Percentiles rank a stretch among this genome's conserved stretches.
These are phyloP conservation scores for Capromys pilorides DNA, from an alignment of 2,797 vertebrate genomes.

Conservation along the genomic window DNA sequence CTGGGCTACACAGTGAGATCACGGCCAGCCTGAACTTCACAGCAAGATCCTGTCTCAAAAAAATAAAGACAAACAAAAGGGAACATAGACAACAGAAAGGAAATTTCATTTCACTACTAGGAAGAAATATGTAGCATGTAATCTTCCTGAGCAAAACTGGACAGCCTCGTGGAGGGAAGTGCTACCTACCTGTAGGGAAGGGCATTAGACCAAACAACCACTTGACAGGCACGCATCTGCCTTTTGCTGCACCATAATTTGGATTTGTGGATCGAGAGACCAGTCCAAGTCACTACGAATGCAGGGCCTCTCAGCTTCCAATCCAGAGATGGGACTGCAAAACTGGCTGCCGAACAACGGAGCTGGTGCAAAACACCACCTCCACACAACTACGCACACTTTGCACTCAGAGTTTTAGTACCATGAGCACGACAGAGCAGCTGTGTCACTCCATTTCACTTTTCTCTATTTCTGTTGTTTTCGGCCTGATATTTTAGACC, in stretches of 20 bases:
- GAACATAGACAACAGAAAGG: neutral
- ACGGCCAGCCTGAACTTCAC: too few species aligned
- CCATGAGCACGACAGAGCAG: neutral
- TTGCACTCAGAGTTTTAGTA: neutral
- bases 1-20: too few species aligned
- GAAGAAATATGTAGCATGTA: neutral
- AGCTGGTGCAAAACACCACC: conserved; percentile 9
- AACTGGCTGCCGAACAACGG: too few species aligned
- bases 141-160: neutral
- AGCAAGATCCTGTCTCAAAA: neutral
- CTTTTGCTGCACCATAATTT: neutral
- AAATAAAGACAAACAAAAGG: neutral
- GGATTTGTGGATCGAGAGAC: neutral
- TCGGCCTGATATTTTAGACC: neutral
- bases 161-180: neutral
- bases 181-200: neutral
- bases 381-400: neutral
- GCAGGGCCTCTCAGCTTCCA: neutral
- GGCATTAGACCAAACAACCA: neutral
- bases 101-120: neutral
- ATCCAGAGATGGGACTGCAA: neutral
- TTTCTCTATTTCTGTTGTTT: neutral
- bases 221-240: neutral
- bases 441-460: neutral
- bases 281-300: neutral